Percentiles rank a stretch among this genome's conserved stretches.
Evolutionary conservation across 2,113 vertebrate genomes (phyloP).

Genomic region (Martes martes): DNA sequence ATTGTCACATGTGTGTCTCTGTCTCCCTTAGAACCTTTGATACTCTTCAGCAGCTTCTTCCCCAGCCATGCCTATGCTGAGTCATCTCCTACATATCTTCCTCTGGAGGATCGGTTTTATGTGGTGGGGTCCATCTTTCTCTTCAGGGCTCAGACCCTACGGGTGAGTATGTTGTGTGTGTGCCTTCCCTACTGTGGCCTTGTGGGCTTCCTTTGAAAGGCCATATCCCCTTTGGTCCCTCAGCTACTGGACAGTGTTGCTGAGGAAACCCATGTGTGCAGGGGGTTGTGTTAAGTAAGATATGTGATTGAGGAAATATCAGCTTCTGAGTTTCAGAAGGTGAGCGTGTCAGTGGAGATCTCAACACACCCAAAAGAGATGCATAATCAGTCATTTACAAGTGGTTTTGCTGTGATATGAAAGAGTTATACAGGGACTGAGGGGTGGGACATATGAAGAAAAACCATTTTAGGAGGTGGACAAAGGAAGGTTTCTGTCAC

Average conservation of each 20-base stretch:
- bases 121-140: conserved; percentile 92
- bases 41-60: conserved; percentile 88
- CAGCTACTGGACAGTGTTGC: not conserved
- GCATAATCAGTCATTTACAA: not conserved
- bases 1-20: conserved; percentile 62
- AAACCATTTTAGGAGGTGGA: not conserved
- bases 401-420: not conserved
- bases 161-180: conserved; percentile 82
- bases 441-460: not conserved
- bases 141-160: conserved; percentile 87
- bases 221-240: not conserved
- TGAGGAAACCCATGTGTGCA: not conserved
- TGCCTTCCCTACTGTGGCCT: not conserved
- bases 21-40: conserved; percentile 86
- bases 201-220: not conserved
- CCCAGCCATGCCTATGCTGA: not conserved
- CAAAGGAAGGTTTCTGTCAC: not conserved
- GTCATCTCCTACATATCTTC: conserved; percentile 82
- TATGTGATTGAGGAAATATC: not conserved
- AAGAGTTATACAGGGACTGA: not conserved
- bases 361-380: not conserved
- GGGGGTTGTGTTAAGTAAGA: not conserved
- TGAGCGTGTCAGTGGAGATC: not conserved
- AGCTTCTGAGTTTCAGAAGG: not conserved
- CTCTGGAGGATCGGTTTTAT: conserved; percentile 91